Evolutionary conservation across 2,797 vertebrate genomes (phyloP).

Genomic region (Chaetophractus vellerosus): DNA sequence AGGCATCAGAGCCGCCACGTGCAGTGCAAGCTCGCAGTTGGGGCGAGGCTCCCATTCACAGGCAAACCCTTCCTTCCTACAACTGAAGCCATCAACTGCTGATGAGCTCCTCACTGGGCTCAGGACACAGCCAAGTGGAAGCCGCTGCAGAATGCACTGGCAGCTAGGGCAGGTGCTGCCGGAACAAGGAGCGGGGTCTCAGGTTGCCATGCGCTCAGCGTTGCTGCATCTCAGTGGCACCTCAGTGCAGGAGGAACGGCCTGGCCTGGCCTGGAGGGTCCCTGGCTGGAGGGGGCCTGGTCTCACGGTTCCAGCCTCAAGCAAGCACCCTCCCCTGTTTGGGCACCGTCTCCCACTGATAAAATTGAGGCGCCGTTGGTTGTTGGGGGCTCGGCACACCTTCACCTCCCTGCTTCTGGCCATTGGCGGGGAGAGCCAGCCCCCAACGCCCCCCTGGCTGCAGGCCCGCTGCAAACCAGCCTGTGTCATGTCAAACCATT

Average conservation of each 20-base stretch:
- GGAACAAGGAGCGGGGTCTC: background rate
- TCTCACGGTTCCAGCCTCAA: background rate
- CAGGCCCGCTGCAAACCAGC: background rate
- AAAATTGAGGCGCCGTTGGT: background rate
- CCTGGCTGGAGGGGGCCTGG: fast-evolving
- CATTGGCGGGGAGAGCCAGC: background rate
- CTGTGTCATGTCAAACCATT: conserved; percentile 45
- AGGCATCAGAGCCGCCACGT: background rate
- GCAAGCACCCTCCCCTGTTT: background rate
- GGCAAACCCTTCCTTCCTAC: fast-evolving
- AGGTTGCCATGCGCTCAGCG: background rate
- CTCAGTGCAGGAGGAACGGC: fast-evolving
- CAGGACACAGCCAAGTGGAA: background rate
- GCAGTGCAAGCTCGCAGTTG: fast-evolving
- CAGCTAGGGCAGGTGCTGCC: fast-evolving
- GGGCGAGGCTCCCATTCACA: background rate
- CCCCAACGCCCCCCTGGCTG: fast-evolving
- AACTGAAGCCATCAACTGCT: background rate
- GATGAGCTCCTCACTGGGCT: fast-evolving
- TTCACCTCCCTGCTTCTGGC: fast-evolving
- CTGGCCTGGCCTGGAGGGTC: background rate
- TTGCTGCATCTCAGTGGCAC: background rate
- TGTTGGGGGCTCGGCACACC: fast-evolving
- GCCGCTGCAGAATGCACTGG: fast-evolving
- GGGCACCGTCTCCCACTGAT: background rate